Evolutionary conservation across 1,140 invertebrate genomes (phyloP), one percentile per base, ranked within the genome.

Genomic region (Penaeus chinensis): DNA sequence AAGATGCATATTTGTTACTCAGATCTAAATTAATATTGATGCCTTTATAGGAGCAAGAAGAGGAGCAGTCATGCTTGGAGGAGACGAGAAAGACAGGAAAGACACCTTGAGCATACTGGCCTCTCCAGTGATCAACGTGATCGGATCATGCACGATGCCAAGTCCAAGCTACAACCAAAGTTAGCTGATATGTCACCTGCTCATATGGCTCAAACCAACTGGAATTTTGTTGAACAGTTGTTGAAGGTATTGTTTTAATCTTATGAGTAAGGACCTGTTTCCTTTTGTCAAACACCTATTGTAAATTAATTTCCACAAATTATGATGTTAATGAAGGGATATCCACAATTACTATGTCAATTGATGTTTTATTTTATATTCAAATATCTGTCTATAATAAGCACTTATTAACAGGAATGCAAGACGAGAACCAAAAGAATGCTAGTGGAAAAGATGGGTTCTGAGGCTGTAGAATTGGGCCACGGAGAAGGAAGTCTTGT

Each of bases 381-480:
- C 82, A 27, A 69, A 66, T 54, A 27, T 85, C 3, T 76, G 20
- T 54, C 42, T 27, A 32, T 32, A 24, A 24, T 61, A 63, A 82
- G 27, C 22, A 19, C 65, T 47, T 71, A 32, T 22, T 74, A 81
- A 5, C 90, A 97, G 96, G 96, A 97, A 92, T 96, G 96, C 89
- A 97, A 97, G 93, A 95, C 94, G 54, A 96, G 98, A 94, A 99
- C 98, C 1, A 99, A 99, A 93, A 93, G 98, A 91, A 99, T 99
- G 97, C 92, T 99, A 60, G 95, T 99, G 0, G 97, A 99, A 91
- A 99, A 99, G 93, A 97, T 99, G 96, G 97, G 97, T 3, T 97
- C 96, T 19, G 99, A 99, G 94, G 96, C 96, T 2, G 95, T 97
- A 7, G 96, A 96, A 82, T 92, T 98, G 74, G 94, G 97, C 91